Conservation (phyloP, 2,888 invertebrate genomes). For the Trissolcus japonicus region DNA sequence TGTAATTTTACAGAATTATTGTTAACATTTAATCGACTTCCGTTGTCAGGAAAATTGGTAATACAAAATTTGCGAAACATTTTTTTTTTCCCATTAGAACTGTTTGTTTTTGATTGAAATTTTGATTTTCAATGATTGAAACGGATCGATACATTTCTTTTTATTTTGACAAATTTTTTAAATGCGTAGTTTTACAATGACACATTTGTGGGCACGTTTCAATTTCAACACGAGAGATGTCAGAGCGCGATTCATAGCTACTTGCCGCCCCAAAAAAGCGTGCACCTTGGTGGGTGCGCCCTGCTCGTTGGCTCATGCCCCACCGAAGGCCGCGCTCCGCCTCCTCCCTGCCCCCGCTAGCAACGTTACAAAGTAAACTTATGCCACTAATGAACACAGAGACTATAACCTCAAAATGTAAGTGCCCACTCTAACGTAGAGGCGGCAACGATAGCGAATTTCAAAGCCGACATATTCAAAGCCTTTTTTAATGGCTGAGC, state of each 20-base stretch:
- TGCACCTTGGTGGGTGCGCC: constrained; percentile 7
- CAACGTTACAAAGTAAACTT: constrained; percentile 66
- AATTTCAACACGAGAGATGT: constrained; percentile 42
- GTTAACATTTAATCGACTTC: neutral
- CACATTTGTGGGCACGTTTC: constrained; percentile 35
- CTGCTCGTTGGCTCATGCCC: constrained; percentile 22
- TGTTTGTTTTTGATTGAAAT: neutral
- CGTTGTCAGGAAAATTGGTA: neutral
- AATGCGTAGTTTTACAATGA: constrained; percentile 29
- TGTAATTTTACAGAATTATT: constrained; percentile 8
- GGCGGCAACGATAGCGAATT: constrained; percentile 42
- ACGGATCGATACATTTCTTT: too few species aligned
- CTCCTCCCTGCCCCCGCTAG: constrained; percentile 32
- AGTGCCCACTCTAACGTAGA: constrained; percentile 64
- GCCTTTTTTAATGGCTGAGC: constrained; percentile 29
- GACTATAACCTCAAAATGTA: constrained; percentile 69
- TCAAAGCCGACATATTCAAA: constrained; percentile 47
- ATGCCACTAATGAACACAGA: constrained; percentile 70
- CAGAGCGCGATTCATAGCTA: constrained; percentile 44
- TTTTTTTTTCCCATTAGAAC: neutral
- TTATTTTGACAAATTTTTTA: too few species aligned
- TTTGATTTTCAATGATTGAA: too few species aligned
- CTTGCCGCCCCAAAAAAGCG: constrained; percentile 42
- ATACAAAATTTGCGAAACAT: too few species aligned
- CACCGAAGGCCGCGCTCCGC: constrained; percentile 8